Evolutionary conservation across 92 coral and sea anemone genomes (phyloP), one percentile per base, ranked within the genome.

Genomic region (Bergia sp.): DNA sequence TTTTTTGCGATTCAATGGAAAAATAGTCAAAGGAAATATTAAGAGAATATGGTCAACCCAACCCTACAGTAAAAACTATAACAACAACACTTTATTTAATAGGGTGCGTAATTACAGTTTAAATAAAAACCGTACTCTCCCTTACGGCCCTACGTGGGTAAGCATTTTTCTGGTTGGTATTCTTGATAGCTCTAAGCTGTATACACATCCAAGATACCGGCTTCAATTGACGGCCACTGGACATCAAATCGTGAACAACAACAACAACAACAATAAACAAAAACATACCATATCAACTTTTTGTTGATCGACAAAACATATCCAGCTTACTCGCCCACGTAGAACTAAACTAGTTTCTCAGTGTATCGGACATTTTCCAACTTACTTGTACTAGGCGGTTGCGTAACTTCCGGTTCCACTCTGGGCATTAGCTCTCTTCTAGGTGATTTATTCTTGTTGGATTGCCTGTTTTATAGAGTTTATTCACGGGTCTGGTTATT

Each of bases 371-470:
- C 57, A 50, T 12, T 15, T 7, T 1, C 89, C 93, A 80, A 92
- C 88, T 86, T 43, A 90, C 87, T 45, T n/a, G 78, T 67, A 38
- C 87, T 84, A 66, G 87, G 91, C 55, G 92, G 11, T 61, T 91
- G 96, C 7, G 93, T 87, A 58, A 86, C 92, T 10, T 97, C 97
- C 49, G 94, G 95, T 44, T 94, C 96, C 10, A 95, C 90, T 47
- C 95, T 92, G 3, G 94, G 94, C 4, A 93, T 84, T 42, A 91
- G 90, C 21, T 97, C 99, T 80, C 94, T 94, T 67, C 93, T 87
- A 9, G 97, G 98, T 0, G 97, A 91, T 76, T 84, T 92, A 13
- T 77, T 91, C 73, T 92, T 94, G 65, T 86, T 97, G 77, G 90
- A 87, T 95, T 97, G 99, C 75, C 99, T 97, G 79, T 5, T 64